Base-by-base conservation (phyloP, 2,888 invertebrate genomes). In the Leucophora obtusa region DNA sequence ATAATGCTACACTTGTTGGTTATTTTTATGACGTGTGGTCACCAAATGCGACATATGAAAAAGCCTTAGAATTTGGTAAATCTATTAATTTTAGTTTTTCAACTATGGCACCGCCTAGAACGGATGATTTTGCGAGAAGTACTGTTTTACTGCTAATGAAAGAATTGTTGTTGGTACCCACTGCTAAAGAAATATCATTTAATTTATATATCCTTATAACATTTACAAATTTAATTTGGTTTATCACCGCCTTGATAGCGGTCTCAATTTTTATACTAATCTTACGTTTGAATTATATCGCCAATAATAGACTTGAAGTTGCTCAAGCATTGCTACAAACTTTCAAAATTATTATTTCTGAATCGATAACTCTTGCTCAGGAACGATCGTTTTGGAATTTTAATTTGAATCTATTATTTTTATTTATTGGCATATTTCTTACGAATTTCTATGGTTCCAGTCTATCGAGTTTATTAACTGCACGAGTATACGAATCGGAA, bases 401-500 rank as follows among this genome's bases (percentile, higher is more conserved):
- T n/a, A n/a, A n/a, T n/a, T n/a, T n/a, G n/a, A n/a, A n/a, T n/a
- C n/a, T n/a, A n/a, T n/a, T n/a, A n/a, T n/a, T n/a, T n/a, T n/a
- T n/a, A n/a, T n/a, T n/a, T n/a, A n/a, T n/a, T n/a, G n/a, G n/a
- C n/a, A n/a, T n/a, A n/a, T n/a, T n/a, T n/a, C n/a, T n/a, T n/a
- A n/a, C n/a, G n/a, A n/a, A n/a, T n/a, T n/a, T n/a, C n/a, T n/a
- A n/a, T n/a, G n/a, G n/a, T n/a, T n/a, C 84, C 0, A 70, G 82
- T 53, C 79, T 86, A 0, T 83, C 84, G 0, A 85, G 83, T 56
- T 83, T 84, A 66, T 54, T 83, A 35, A 84, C 86, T 0, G 82
- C 84, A 0, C 84, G 84, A 0, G 77, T 86, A 1, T 86, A 84
- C 38, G 85, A 83, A 38, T 84, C 73, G 28, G 85, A 86, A 59